A percentile compares a stretch with the other conserved stretches of the same genome.
phyloP scores from a whole-genome alignment of 2,113 vertebrate species.

The Oophaga pumilio region DNA sequence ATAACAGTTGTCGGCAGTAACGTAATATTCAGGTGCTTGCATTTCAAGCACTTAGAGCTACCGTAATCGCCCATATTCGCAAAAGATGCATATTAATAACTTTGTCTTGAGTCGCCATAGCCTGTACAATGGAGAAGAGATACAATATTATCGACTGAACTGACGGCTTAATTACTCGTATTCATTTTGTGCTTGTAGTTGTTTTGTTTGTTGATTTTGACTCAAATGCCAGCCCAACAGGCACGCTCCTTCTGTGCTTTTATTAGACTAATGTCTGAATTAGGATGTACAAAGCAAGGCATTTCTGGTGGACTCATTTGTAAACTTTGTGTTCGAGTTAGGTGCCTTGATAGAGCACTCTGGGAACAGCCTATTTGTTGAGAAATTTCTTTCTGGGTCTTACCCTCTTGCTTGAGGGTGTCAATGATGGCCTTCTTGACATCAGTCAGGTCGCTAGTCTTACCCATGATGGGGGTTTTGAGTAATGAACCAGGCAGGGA shows the following conservation, averaged over 20 bases:
- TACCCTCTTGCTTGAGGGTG: too few species aligned
- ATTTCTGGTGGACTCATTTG: not conserved
- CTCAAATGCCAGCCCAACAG: conserved; percentile 26
- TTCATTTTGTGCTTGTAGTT: conserved; percentile 2
- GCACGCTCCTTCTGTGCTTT: not conserved
- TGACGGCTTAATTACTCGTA: conserved; percentile 5
- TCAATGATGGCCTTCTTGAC: too few species aligned
- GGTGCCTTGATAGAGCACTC: too few species aligned
- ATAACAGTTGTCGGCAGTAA: not conserved
- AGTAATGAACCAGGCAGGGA: too few species aligned
- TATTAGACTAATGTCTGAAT: conserved; percentile 23
- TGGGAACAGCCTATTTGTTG: too few species aligned
- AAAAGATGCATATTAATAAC: conserved; percentile 34
- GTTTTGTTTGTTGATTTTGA: conserved; percentile 21
- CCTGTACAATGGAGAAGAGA: not conserved
- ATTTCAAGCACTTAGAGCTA: not conserved
- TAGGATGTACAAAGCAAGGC: conserved; percentile 25
- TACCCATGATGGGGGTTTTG: too few species aligned
- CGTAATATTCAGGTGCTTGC: not conserved
- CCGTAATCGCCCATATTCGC: not conserved
- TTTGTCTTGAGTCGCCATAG: not conserved
- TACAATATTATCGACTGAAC: conserved; percentile 22
- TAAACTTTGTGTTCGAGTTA: not conserved
- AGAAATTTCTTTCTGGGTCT: too few species aligned
- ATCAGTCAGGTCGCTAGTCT: too few species aligned